A percentile compares a stretch with the other conserved stretches of the same genome.
Conservation (phyloP, 2,888 invertebrate genomes). For the Acronicta alni region DNA sequence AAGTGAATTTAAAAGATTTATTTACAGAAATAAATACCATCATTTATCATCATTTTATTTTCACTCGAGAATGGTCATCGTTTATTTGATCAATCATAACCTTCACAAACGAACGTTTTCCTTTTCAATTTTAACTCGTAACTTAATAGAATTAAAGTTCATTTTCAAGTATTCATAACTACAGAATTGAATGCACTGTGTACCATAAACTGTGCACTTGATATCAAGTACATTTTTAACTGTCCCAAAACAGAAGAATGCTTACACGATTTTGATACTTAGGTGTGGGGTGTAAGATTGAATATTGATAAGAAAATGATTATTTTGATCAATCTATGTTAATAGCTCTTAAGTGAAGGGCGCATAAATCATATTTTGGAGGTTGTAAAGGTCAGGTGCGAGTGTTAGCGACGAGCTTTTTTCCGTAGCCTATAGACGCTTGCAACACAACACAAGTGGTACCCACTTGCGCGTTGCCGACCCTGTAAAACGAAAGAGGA, state of each 20-base stretch:
- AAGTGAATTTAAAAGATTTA: too few species aligned
- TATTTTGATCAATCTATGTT: slow-evolving; percentile 14
- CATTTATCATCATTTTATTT: neutral
- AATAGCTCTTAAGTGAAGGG: slow-evolving; percentile 29
- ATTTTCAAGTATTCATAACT: neutral
- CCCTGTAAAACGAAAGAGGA: too few species aligned
- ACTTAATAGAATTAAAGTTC: accelerated
- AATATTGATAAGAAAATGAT: slow-evolving; percentile 4
- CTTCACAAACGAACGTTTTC: neutral
- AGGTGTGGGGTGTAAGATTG: neutral
- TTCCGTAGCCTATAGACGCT: too few species aligned
- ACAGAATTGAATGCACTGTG: neutral
- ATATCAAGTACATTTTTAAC: slow-evolving; percentile 8
- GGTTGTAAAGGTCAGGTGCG: slow-evolving; percentile 22
- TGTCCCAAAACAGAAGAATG: neutral
- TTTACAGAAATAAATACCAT: neutral
- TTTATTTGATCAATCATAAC: slow-evolving; percentile 17
- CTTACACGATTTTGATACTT: slow-evolving; percentile 16
- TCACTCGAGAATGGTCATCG: neutral
- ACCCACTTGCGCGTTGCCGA: too few species aligned
- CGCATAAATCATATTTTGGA: slow-evolving; percentile 41
- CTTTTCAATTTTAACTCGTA: slow-evolving; percentile 1
- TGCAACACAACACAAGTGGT: too few species aligned
- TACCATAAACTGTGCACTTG: neutral
- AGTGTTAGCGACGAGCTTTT: too few species aligned